Evolutionary conservation across 2,888 invertebrate species (phyloP), one percentile per base, ranked within the genome.

Genomic region (Acanthacorydalis orientalis): DNA sequence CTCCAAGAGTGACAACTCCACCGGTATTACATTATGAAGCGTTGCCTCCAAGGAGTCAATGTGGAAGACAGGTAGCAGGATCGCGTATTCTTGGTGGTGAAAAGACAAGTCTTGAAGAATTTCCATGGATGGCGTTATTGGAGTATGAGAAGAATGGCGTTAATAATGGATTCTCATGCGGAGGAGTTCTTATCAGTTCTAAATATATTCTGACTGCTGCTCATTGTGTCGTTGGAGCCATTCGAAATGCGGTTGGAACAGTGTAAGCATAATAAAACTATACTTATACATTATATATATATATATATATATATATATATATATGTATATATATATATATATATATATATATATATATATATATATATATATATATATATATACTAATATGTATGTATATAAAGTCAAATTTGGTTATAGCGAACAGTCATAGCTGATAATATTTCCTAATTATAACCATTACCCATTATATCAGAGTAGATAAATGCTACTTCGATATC

Each of bases 201-300:
- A 60, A 59, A 59, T 74, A 74, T 53, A 68, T 74, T 1, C 51
- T 75, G 7, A 74, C 75, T 1, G 75, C 74, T 1, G 73, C 65
- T 0, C 74, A 75, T 57, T 75, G 75, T 53, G 65, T 74, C 1
- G 54, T 52, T 1, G 73, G 73, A 31, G 52, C 54, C 6, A 64
- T 68, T 15, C 54, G 63, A 2, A 56, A 51, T 2, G 53, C 53
- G 52, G 49, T 56, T 12, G 69, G 68, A 43, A 60, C 50, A 46
- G 64, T 72, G 73, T 73, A 57, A 66, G 70, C 63, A 46, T 12
- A 23, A 6, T 23, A 23, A 23, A 4, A 6, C 6, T 4, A 23
- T 23, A 23, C n/a, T n/a, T n/a, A n/a, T n/a, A n/a, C n/a, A 23
- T 2, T 23, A 23, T 23, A 23, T 23, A 23, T 6, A 23, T 23